Evolutionary conservation across 2,797 vertebrate genomes (phyloP).

Genomic region (Chanos chanos): DNA sequence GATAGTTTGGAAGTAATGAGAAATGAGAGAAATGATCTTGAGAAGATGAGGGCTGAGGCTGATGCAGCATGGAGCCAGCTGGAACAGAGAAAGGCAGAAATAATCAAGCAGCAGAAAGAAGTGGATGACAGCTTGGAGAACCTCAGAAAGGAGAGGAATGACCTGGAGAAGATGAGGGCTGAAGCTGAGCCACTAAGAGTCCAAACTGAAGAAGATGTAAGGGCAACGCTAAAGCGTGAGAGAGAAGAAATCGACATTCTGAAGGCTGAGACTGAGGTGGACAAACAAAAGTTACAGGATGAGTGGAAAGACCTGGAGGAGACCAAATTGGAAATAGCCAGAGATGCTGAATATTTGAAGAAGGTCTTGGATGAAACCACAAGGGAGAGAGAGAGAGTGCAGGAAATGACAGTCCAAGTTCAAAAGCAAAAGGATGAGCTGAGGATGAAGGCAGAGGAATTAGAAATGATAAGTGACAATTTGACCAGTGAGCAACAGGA

Average conservation of each 20-base stretch:
- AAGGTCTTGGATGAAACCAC: not conserved
- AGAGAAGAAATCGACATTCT: not conserved
- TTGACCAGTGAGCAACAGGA: no score
- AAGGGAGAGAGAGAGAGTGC: not conserved
- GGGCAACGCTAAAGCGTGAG: not conserved
- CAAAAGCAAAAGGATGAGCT: conserved; percentile 15
- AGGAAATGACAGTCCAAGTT: not conserved
- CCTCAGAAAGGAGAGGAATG: not conserved
- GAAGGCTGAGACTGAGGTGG: not conserved
- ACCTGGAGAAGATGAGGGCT: not conserved
- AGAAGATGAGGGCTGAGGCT: no score
- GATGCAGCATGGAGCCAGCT: not conserved
- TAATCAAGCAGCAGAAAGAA: not conserved
- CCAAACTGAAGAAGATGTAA: not conserved
- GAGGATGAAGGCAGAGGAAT: not conserved
- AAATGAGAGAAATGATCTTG: not conserved
- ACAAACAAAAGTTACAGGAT: not conserved
- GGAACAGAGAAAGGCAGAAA: not conserved
- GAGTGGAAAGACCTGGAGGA: not conserved
- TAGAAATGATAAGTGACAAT: conserved; percentile 3
- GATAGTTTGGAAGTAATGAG: no score
- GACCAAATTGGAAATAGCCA: not conserved
- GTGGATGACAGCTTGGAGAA: no score
- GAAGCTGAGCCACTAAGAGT: not conserved
- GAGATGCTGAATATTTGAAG: not conserved